phyloP scores from a whole-genome alignment of 2,113 vertebrate genomes.

The Pedetes capensis region DNA sequence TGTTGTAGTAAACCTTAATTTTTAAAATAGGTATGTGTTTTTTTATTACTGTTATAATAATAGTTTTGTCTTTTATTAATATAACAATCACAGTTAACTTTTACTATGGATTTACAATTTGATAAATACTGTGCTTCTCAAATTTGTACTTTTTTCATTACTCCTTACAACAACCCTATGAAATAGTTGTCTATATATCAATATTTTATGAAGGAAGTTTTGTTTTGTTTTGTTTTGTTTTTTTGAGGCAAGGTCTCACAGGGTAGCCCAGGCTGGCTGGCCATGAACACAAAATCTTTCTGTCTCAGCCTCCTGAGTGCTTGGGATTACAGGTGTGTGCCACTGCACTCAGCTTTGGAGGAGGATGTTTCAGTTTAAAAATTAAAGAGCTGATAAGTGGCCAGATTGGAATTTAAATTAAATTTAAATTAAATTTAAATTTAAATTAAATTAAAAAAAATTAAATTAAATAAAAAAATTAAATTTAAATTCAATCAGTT shows the following conservation, averaged over 20 bases:
- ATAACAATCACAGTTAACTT: neutral
- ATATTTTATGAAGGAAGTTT: conserved; percentile 5
- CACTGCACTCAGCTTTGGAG: too few relatives aligned
- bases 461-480: too few relatives aligned
- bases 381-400: neutral
- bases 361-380: too few relatives aligned
- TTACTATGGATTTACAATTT: neutral
- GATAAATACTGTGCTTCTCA: neutral
- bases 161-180: neutral
- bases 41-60: neutral
- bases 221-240: neutral
- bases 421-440: too few relatives aligned
- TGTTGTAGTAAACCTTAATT: neutral
- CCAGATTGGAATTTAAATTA: neutral
- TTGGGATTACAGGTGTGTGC: too few relatives aligned
- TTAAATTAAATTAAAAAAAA: too few relatives aligned
- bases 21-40: neutral
- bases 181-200: neutral
- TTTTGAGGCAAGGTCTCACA: too few relatives aligned
- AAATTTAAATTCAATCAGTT: too few relatives aligned
- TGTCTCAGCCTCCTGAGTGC: too few relatives aligned
- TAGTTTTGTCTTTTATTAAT: neutral
- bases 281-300: too few relatives aligned
- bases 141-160: neutral
- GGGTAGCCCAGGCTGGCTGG: too few relatives aligned